Percentiles rank a stretch among this genome's conserved stretches.
Evolutionary conservation across 2,888 invertebrate genomes (phyloP).

Genomic region (Xanthia togata): DNA sequence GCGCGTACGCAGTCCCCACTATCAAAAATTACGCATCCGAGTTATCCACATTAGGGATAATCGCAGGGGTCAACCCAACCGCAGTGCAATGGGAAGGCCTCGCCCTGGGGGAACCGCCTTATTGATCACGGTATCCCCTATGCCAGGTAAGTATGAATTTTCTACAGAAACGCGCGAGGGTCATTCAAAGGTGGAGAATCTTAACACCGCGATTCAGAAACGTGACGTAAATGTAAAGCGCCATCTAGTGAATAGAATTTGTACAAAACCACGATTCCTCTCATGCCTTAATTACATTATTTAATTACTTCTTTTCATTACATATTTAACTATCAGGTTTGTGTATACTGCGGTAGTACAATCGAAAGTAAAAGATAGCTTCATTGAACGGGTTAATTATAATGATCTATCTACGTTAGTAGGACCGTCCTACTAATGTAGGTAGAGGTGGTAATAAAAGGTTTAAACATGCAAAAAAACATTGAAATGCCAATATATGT

Average conservation of each 20-base stretch:
- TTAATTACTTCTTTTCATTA: too few relatives aligned
- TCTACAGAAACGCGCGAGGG: background rate
- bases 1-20: conserved; percentile 10
- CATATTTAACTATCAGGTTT: background rate
- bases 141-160: conserved; percentile 8
- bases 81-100: conserved; percentile 5
- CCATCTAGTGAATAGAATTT: background rate
- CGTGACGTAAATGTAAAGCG: conserved; percentile 6
- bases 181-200: background rate
- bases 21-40: conserved; percentile 4
- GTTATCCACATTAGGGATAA: conserved; percentile 8
- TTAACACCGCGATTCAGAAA: conserved; percentile 2
- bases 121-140: conserved; percentile 7
- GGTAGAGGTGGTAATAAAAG: background rate
- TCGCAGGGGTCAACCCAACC: conserved; percentile 7
- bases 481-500: background rate
- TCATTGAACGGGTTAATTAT: background rate
- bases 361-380: background rate
- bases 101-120: conserved; percentile 6
- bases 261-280: background rate
- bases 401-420: background rate
- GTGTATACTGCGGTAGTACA: background rate
- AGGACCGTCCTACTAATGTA: background rate
- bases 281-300: background rate
- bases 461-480: too few relatives aligned